These are phyloP conservation scores for Planiliza haematocheilus DNA, from an alignment of 2,113 vertebrate genomes.

Conservation along the genomic window DNA sequence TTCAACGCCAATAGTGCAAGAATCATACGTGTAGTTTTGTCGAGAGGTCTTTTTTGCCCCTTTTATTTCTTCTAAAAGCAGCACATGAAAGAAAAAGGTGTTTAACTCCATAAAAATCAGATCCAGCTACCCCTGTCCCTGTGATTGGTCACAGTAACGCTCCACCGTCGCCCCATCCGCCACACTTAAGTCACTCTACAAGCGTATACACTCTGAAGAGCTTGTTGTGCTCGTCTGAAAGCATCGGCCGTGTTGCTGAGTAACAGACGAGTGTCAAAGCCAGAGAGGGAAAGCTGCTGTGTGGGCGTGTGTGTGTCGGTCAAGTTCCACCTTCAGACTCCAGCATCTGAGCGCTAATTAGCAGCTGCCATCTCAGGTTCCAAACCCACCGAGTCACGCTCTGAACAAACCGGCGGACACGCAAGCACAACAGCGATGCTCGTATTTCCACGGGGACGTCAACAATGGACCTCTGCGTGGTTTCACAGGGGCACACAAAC, in stretches of 20 bases:
- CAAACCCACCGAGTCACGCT: slow-evolving; percentile 34
- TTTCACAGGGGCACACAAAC: slow-evolving; percentile 20
- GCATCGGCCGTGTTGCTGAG: slow-evolving; percentile 57
- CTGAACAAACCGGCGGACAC: slow-evolving; percentile 5
- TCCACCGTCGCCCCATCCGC: slow-evolving; percentile 7
- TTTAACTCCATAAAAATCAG: slow-evolving; percentile 13
- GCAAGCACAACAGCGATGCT: not conserved
- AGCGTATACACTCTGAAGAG: slow-evolving; percentile 21
- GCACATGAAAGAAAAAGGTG: slow-evolving; percentile 3
- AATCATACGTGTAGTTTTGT: not conserved
- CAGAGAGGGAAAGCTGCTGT: slow-evolving; percentile 53
- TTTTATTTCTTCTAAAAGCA: not conserved
- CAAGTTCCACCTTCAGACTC: slow-evolving; percentile 35
- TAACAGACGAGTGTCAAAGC: slow-evolving; percentile 61
- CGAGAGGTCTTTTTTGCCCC: too few species aligned
- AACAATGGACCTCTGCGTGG: slow-evolving; percentile 1
- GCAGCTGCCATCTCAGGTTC: slow-evolving; percentile 48
- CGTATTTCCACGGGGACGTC: slow-evolving; percentile 23
- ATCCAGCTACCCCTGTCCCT: not conserved
- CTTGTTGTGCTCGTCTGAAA: slow-evolving; percentile 46
- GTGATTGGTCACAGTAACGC: slow-evolving; percentile 24
- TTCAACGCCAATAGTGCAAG: not conserved
- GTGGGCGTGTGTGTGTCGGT: slow-evolving; percentile 29
- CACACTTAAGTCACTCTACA: slow-evolving; percentile 38
- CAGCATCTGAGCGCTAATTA: slow-evolving; percentile 53